Evolutionary conservation across 2,888 invertebrate genomes (phyloP), one percentile per base, ranked within the genome.

Genomic region (Pristionchus entomophagus): DNA sequence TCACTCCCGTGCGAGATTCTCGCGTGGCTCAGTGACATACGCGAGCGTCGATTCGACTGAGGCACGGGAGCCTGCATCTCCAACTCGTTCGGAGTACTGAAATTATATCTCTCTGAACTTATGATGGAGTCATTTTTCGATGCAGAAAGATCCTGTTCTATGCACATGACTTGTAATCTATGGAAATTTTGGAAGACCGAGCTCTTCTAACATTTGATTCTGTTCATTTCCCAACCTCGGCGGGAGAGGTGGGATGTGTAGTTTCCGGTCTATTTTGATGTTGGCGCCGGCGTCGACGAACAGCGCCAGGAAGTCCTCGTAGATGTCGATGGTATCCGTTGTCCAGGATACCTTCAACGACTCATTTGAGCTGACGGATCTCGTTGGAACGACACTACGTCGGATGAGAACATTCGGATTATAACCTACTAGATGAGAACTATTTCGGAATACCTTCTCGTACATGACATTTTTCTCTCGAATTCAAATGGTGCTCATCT

Each of bases 261-360:
- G 88, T 86, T 90, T 90, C 62, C 91, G 89, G 83, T 91, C 92
- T 35, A 92, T 91, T 78, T 89, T 90, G 51, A 91, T 90, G 41
- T 86, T 82, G 32, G 90, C 88, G 5, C 90, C 90, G 69, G 89
- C 90, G 84, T 91, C 91, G 35, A 92, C 90, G 84, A 91, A 92
- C 86, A 92, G 90, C 4, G 92, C 92, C 53, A 92, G 87, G 19
- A 89, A 85, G 62, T 92, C 91, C 51, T 92, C 92, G 86, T 91
- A 89, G 38, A 92, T 89, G 26, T 91, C 88, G n/a, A 53, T n/a
- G 12, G 8, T 73, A 2, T 84, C 84, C 0, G 35, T 12, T 3
- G 10, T 32, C 82, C 38, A 38, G 29, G 17, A n/a, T 12, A 45
- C 38, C 82, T 82, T 14, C 45, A 45, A 45, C 45, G 6, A 45